These are phyloP conservation scores for Drosophila rhopaloa DNA, from an alignment of 1,140 invertebrate genomes.

Conservation along the genomic window DNA sequence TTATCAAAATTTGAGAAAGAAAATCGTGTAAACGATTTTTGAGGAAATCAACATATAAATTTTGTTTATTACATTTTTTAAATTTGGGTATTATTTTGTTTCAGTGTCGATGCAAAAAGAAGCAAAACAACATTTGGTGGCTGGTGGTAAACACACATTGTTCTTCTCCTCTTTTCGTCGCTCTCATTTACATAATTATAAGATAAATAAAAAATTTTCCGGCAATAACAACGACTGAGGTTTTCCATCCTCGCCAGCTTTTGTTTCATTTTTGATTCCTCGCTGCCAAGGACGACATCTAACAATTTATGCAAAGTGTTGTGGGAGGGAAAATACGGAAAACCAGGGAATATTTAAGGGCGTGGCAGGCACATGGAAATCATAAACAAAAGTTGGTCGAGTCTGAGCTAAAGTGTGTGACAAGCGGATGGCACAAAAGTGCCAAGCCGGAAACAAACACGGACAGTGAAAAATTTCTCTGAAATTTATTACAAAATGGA, in stretches of 20 bases:
- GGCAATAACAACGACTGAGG: slow-evolving; percentile 59
- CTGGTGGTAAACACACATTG: slow-evolving; percentile 8
- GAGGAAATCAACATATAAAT: neutral
- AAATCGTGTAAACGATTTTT: too few relatives aligned
- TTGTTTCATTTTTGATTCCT: slow-evolving; percentile 78
- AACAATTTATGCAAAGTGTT: slow-evolving; percentile 59
- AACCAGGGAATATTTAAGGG: slow-evolving; percentile 20
- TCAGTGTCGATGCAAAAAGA: slow-evolving; percentile 31
- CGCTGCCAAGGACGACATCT: slow-evolving; percentile 43
- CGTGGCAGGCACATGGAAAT: slow-evolving; percentile 61
- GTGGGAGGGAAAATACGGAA: slow-evolving; percentile 26
- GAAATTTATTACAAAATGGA: slow-evolving; percentile 68
- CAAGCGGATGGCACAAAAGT: slow-evolving; percentile 73
- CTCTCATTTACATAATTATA: slow-evolving; percentile 76
- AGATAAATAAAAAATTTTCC: slow-evolving; percentile 78
- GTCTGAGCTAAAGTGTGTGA: slow-evolving; percentile 50
- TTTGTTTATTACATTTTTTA: neutral
- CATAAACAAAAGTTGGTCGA: slow-evolving; percentile 58
- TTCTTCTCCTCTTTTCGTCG: neutral
- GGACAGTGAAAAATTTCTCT: slow-evolving; percentile 51
- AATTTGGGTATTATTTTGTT: too few relatives aligned
- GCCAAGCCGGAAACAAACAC: slow-evolving; percentile 70
- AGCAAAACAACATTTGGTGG: slow-evolving; percentile 50
- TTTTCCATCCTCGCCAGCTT: slow-evolving; percentile 19
- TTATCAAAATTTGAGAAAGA: too few relatives aligned